phyloP scores from a whole-genome alignment of 2,797 vertebrate species.

The Parauchenoglanis ngamensis region DNA sequence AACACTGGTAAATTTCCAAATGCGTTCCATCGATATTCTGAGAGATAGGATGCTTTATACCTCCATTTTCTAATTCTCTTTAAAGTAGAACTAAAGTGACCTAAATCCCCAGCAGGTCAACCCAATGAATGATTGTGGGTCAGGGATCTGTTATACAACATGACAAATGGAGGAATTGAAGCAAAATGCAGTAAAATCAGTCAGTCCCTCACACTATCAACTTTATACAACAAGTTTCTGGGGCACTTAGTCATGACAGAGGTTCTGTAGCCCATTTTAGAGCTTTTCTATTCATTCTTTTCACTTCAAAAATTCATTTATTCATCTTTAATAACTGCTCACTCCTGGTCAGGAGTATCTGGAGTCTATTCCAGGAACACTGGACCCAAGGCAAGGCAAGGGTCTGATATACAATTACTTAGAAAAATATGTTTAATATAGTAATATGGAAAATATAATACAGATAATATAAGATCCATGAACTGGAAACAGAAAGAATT shows the following conservation, averaged over 20 bases:
- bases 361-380: conserved; percentile 1
- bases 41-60: background rate
- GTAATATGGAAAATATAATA: background rate
- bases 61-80: background rate
- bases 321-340: background rate
- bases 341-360: background rate
- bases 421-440: background rate
- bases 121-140: background rate
- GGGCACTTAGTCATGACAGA: background rate
- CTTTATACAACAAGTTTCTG: background rate
- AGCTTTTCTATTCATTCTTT: conserved; percentile 20
- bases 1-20: background rate
- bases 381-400: background rate
- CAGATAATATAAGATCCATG: background rate
- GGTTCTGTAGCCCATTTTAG: background rate
- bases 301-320: background rate
- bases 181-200: conserved; percentile 7
- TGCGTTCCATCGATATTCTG: background rate
- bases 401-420: background rate
- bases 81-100: background rate
- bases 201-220: background rate
- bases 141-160: background rate
- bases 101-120: conserved; percentile 16
- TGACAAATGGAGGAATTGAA: background rate
- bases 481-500: background rate